These are phyloP conservation scores for Manduca sexta DNA, from an alignment of 1,140 invertebrate genomes.

Conservation along the genomic window DNA sequence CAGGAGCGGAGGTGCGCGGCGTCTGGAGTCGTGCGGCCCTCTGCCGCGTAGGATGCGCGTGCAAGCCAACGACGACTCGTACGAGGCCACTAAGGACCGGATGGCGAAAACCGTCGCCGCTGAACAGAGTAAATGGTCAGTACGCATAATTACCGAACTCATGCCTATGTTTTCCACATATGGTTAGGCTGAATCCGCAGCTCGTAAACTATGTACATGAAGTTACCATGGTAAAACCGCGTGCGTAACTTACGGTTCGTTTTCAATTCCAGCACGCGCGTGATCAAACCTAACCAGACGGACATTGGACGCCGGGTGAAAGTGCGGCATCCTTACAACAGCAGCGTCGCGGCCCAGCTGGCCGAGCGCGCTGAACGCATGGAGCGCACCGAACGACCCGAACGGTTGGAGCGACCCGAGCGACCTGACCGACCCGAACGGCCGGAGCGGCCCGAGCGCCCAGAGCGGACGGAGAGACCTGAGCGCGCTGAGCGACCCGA, in stretches of 20 bases:
- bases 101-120: conserved; percentile 93
- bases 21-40: conserved; percentile 86
- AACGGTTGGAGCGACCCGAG: conserved; percentile 36
- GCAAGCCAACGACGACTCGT: conserved; percentile 95
- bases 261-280: conserved; percentile 82
- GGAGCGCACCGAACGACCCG: conserved; percentile 17
- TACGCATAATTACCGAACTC: no score
- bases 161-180: no score
- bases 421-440: conserved; percentile 28
- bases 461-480: conserved; percentile 20
- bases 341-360: conserved; percentile 21
- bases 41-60: conserved; percentile 90
- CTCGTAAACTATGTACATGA: no score
- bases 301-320: conserved; percentile 90
- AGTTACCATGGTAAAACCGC: no score
- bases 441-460: conserved; percentile 28
- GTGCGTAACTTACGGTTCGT: neutral
- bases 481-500: conserved; percentile 33
- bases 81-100: conserved; percentile 90
- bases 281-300: conserved; percentile 91
- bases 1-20: conserved; percentile 77
- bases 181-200: no score
- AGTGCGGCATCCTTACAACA: conserved; percentile 71
- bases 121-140: conserved; percentile 95
- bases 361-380: conserved; percentile 31